Conservation (phyloP, 2,888 invertebrate species). For the Cotesia congregata region DNA sequence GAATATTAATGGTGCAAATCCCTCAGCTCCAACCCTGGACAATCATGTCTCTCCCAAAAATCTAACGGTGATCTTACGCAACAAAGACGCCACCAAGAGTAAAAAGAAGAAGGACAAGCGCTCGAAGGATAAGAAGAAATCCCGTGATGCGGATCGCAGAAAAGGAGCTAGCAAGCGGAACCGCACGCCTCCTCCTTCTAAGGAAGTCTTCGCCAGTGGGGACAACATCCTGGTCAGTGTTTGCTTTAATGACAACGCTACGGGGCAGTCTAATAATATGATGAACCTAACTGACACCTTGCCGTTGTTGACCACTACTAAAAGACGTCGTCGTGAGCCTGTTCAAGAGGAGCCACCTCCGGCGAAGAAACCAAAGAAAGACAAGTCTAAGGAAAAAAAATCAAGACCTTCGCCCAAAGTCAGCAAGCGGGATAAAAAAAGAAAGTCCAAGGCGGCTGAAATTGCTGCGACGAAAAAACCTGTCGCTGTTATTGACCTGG, state of each 20-base stretch:
- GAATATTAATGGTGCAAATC: constrained; percentile 13
- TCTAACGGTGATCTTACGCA: constrained; percentile 75
- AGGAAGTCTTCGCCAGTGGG: constrained; percentile 93
- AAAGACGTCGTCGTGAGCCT: constrained; percentile 69
- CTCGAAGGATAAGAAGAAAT: constrained; percentile 70
- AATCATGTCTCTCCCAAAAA: constrained; percentile 71
- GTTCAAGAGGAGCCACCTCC: constrained; percentile 56
- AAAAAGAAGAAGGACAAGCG: constrained; percentile 72
- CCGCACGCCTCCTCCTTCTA: constrained; percentile 79
- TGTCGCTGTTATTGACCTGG: constrained; percentile 88
- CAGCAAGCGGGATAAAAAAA: constrained; percentile 67
- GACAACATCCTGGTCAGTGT: constrained; percentile 94
- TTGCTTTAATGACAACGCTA: constrained; percentile 79
- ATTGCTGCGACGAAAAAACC: constrained; percentile 78
- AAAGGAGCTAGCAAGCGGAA: constrained; percentile 69
- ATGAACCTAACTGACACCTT: constrained; percentile 56
- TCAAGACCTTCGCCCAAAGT: constrained; percentile 56
- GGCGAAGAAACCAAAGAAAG: constrained; percentile 68
- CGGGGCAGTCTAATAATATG: constrained; percentile 26
- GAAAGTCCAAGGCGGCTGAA: constrained; percentile 67
- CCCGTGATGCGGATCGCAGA: constrained; percentile 67
- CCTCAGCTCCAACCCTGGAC: constrained; percentile 54
- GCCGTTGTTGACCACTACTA: constrained; percentile 64
- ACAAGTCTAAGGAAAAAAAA: constrained; percentile 66
- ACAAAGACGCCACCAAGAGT: constrained; percentile 72